These are phyloP conservation scores for Lepidochrysops patricia DNA, from an alignment of 2,888 invertebrate genomes.

Conservation along the genomic window DNA sequence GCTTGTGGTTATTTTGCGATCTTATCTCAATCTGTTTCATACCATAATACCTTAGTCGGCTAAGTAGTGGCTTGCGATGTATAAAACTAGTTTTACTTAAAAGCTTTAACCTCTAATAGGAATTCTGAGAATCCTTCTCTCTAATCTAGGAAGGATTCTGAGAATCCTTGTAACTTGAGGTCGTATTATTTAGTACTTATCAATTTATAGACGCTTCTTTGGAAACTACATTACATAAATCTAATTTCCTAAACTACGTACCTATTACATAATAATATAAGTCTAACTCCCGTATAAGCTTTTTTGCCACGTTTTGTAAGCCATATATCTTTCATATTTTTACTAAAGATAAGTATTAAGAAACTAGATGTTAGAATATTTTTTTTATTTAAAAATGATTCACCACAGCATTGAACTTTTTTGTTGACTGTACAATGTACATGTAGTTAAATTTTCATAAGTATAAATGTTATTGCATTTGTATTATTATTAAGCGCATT, in stretches of 20 bases:
- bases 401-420: too few relatives aligned
- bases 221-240: too few relatives aligned
- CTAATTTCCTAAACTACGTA: too few relatives aligned
- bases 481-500: neutral
- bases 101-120: neutral
- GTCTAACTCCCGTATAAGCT: too few relatives aligned
- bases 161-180: neutral
- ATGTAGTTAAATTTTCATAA: too few relatives aligned
- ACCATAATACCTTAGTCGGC: slow-evolving; percentile 20
- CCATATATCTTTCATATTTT: too few relatives aligned
- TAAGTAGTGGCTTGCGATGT: neutral
- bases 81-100: neutral
- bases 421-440: too few relatives aligned
- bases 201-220: neutral
- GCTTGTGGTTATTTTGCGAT: slow-evolving; percentile 23
- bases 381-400: too few relatives aligned
- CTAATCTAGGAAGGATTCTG: neutral
- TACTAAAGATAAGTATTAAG: too few relatives aligned
- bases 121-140: neutral
- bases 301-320: too few relatives aligned
- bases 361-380: too few relatives aligned
- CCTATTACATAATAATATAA: too few relatives aligned
- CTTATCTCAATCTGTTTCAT: slow-evolving; percentile 22
- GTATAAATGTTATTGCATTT: neutral
- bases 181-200: neutral